Base-by-base conservation (phyloP, 2,888 invertebrate species). In the Drymonia ruficornis region DNA sequence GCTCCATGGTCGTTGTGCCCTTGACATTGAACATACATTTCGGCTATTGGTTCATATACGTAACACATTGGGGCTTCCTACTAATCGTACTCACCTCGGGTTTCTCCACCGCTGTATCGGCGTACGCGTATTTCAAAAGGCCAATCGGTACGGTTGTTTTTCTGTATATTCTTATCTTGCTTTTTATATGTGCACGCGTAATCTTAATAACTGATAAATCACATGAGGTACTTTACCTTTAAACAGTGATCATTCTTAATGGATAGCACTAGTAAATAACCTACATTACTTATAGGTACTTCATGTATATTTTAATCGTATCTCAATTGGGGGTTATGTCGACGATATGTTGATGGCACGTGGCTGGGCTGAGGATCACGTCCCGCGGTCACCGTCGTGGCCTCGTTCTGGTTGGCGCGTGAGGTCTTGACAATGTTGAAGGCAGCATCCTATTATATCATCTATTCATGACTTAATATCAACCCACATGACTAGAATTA, bases 41-140 rank as follows among this genome's bases (percentile, higher is more conserved):
- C 60, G 79, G 80, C 59, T 89, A 86, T 67, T 92, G 92, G 89
- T 84, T 86, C 72, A 86, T 93, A 67, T 93, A 91, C 76, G 74
- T 92, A 53, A 87, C 91, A 12, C 84, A 92, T 74, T 93, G 93
- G 93, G 87, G 86, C 47, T 83, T 87, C 62, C 59, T 87, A 53
- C 68, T 87, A 50, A 77, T 84, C 29, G 83, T 83, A 53, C 65
- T 84, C 50, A 82, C 81, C 28, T 67, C 72, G 50, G 83, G 77
- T 55, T 86, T 83, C 71, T 80, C 78, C 15, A 76, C 83, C n/a
- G 67, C 74, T 47, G 81, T 87, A 47, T 84, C 86, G 13, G 81
- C 81, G 62, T 78, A 76, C 53, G 83, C 74, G 64, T 83, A 78
- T 63, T 81, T 83, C 62, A 76, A 71, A 52, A 73, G 65, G 48